Percentiles rank a stretch among this genome's conserved stretches.
Evolutionary conservation across 2,888 invertebrate genomes (phyloP).

Genomic region (Archips xylosteana): DNA sequence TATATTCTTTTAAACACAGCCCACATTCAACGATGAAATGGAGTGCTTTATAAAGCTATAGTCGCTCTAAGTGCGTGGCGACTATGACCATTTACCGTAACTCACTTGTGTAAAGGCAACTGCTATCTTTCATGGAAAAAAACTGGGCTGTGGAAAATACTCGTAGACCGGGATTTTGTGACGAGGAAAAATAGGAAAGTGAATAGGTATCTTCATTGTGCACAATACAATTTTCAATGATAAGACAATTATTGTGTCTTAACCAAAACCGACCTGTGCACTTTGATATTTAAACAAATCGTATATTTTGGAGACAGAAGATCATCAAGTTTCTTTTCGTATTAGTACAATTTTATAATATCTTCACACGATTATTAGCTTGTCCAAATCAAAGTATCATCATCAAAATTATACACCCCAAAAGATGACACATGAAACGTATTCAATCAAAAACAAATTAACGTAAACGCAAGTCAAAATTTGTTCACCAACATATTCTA

Average conservation of each 20-base stretch:
- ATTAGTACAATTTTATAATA: no score
- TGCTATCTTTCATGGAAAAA: conserved; percentile 24
- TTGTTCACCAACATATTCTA: conserved; percentile 2
- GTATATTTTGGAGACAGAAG: no score
- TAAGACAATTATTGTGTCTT: no score
- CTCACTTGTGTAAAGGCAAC: conserved; percentile 31
- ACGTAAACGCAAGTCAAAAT: not conserved
- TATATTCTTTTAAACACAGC: conserved; percentile 15
- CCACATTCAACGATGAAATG: conserved; percentile 16
- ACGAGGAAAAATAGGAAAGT: not conserved
- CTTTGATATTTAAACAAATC: no score
- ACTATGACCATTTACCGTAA: conserved; percentile 36
- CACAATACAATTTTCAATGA: no score
- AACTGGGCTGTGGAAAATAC: conserved; percentile 8
- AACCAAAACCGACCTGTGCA: no score
- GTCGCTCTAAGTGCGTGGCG: conserved; percentile 22
- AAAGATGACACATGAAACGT: not conserved
- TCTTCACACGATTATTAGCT: no score
- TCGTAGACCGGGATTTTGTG: not conserved
- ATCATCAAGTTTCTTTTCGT: no score
- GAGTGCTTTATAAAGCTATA: conserved; percentile 24
- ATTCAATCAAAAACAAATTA: conserved; percentile 2
- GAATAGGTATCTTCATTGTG: not conserved
- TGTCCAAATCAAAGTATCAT: no score
- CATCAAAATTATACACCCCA: no score